Conservation (phyloP, 2,113 vertebrate species). For the Crotalus helleri region DNA sequence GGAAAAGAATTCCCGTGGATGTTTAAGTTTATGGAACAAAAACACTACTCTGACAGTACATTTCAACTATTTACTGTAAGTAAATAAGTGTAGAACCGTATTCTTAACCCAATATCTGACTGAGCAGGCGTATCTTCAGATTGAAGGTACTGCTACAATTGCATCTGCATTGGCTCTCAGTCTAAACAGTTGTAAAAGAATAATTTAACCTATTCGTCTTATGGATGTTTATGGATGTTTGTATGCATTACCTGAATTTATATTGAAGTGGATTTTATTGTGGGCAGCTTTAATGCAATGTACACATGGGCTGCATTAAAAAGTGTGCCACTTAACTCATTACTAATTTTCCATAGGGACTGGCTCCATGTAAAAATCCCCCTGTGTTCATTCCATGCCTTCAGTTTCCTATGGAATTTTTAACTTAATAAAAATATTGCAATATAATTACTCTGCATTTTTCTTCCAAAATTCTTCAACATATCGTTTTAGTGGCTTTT, state of each 20-base stretch:
- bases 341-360: slow-evolving; percentile 52
- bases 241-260: slow-evolving; percentile 38
- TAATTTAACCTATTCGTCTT: no score
- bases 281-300: slow-evolving; percentile 47
- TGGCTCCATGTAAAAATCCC: slow-evolving; percentile 18
- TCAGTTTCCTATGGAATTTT: slow-evolving; percentile 50
- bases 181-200: no score
- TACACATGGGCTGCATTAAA: slow-evolving; percentile 38
- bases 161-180: no score
- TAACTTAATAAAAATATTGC: slow-evolving; percentile 63
- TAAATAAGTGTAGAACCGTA: no score
- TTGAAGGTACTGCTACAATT: no score
- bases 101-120: no score
- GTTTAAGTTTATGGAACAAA: slow-evolving; percentile 36
- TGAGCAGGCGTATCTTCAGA: no score
- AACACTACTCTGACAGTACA: no score
- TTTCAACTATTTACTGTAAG: no score
- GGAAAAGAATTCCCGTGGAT: not conserved
- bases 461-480: not conserved
- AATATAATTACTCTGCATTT: not conserved
- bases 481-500: not conserved
- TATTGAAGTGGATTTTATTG: slow-evolving; percentile 52
- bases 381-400: slow-evolving; percentile 34
- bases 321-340: slow-evolving; percentile 46
- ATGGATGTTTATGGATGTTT: slow-evolving; percentile 6